Percentiles rank a stretch among this genome's conserved stretches.
phyloP scores from a whole-genome alignment of 2,797 vertebrate species.

The Pogoniulus pusillus region DNA sequence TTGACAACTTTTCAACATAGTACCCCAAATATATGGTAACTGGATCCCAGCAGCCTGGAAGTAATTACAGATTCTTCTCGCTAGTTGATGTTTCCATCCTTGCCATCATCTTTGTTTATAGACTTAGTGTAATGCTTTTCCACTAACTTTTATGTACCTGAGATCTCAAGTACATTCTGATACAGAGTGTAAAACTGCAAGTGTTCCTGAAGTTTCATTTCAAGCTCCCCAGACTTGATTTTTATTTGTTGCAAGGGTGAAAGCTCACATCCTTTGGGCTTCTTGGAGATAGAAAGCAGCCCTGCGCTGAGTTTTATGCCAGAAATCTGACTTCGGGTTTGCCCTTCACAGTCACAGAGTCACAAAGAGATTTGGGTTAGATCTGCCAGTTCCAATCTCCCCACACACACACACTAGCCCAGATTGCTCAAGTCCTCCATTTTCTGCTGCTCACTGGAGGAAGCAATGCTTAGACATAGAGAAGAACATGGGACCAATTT shows the following conservation, averaged over 20 bases:
- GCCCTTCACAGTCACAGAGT: background rate
- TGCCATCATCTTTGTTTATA: background rate
- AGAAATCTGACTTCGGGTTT: background rate
- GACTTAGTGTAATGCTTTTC: background rate
- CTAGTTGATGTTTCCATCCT: background rate
- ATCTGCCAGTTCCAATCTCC: too few species aligned
- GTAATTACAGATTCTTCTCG: background rate
- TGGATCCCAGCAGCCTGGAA: background rate
- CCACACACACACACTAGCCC: too few species aligned
- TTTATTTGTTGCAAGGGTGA: background rate
- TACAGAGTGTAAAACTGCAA: background rate
- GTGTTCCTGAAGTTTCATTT: background rate
- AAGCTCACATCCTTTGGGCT: background rate
- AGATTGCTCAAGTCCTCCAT: too few species aligned
- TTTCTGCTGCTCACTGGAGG: too few species aligned
- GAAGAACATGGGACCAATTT: too few species aligned
- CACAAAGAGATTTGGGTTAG: too few species aligned
- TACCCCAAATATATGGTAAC: background rate
- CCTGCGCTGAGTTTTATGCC: background rate
- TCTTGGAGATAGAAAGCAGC: background rate
- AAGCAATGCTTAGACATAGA: too few species aligned
- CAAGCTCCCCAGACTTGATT: background rate
- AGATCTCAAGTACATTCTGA: background rate
- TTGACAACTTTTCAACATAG: background rate
- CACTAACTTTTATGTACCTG: slow-evolving; percentile 18